Conservation (phyloP, 2,888 invertebrate species). For the Endomychus coccineus region DNA sequence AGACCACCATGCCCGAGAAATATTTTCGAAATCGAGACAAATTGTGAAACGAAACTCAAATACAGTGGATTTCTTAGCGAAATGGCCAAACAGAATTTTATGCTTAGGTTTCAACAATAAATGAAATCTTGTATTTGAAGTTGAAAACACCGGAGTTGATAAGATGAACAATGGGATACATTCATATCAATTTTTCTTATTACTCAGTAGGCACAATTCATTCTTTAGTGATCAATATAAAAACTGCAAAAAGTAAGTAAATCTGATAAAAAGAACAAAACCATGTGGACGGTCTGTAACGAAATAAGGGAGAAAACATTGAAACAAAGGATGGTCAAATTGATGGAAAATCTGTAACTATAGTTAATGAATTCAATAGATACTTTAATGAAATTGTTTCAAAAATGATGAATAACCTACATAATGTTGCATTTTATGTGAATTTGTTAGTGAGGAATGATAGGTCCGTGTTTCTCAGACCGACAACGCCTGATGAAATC, state of each 20-base stretch:
- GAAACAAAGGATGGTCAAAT: constrained; percentile 4
- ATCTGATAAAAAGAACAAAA: constrained; percentile 5
- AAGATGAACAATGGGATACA: neutral
- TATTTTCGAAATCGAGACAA: neutral
- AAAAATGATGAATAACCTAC: constrained; percentile 1
- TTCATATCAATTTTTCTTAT: neutral
- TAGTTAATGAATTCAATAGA: constrained; percentile 3
- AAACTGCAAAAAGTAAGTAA: neutral
- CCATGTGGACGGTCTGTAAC: constrained; percentile 5
- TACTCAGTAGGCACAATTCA: constrained; percentile 1
- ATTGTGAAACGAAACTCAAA: neutral
- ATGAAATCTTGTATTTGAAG: too few species aligned
- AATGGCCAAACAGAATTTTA: too few species aligned
- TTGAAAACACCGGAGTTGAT: too few species aligned
- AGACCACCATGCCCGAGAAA: constrained; percentile 1
- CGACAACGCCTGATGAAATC: neutral
- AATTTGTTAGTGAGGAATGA: too few species aligned
- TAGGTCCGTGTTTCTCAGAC: too few species aligned
- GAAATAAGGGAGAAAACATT: constrained; percentile 1
- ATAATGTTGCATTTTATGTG: neutral
- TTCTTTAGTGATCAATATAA: constrained; percentile 2
- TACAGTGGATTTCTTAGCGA: too few species aligned
- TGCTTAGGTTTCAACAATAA: too few species aligned
- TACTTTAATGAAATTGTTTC: constrained; percentile 4
- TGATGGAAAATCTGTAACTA: neutral